These are phyloP conservation scores for Diarsia mendica DNA, from an alignment of 2,888 invertebrate species.

Conservation along the genomic window DNA sequence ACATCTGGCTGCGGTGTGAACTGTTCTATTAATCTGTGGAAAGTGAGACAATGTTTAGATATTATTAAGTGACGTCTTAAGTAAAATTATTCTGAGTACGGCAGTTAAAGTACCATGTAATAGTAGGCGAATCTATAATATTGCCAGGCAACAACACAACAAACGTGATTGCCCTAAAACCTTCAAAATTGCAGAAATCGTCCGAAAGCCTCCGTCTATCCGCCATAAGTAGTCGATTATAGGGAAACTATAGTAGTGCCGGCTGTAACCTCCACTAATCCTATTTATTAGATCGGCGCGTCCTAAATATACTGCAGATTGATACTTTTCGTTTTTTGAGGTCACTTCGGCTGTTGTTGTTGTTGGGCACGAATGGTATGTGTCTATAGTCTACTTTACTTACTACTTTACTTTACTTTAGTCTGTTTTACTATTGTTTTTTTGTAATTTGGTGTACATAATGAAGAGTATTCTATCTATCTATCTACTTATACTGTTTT, in stretches of 20 bases:
- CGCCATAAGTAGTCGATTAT: slow-evolving; percentile 49
- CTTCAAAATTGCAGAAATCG: slow-evolving; percentile 54
- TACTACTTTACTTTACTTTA: no score
- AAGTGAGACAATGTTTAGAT: neutral
- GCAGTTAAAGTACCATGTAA: no score
- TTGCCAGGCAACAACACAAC: neutral
- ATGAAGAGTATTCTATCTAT: no score
- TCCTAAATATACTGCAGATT: slow-evolving; percentile 65
- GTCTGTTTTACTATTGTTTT: no score
- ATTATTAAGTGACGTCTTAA: no score
- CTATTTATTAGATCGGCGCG: slow-evolving; percentile 65
- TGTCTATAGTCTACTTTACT: no score
- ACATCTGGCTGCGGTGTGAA: slow-evolving; percentile 91
- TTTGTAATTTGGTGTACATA: no score
- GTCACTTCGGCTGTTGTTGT: slow-evolving; percentile 28
- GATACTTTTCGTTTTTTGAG: slow-evolving; percentile 60
- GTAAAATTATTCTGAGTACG: no score
- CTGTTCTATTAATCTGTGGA: slow-evolving; percentile 92
- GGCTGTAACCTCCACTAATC: slow-evolving; percentile 63
- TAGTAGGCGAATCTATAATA: no score
- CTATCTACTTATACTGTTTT: no score
- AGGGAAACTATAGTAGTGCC: slow-evolving; percentile 69
- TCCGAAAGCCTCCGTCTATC: slow-evolving; percentile 42
- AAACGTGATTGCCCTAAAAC: slow-evolving; percentile 30
- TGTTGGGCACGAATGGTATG: neutral